These are phyloP conservation scores for Lasiurus borealis DNA, from an alignment of 2,113 vertebrate genomes.

Conservation along the genomic window DNA sequence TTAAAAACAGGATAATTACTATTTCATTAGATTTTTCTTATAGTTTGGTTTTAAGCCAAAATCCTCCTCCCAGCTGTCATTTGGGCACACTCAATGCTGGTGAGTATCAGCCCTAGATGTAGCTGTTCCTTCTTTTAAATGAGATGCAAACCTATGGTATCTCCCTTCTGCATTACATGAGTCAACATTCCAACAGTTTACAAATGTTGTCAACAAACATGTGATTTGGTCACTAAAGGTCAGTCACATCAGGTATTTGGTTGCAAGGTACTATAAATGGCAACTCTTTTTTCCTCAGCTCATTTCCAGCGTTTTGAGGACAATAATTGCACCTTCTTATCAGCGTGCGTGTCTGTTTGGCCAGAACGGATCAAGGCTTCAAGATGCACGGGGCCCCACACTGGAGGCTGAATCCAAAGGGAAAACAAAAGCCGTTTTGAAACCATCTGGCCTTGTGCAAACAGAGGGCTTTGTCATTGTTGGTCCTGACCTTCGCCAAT, in stretches of 20 bases:
- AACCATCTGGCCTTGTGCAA: background rate
- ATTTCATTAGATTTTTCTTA: background rate
- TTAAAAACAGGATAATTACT: background rate
- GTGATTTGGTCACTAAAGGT: background rate
- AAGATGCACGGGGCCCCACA: background rate
- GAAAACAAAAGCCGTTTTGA: background rate
- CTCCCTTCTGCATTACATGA: rapidly evolving
- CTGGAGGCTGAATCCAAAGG: background rate
- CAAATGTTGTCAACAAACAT: background rate
- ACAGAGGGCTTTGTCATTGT: background rate
- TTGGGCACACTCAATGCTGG: rapidly evolving
- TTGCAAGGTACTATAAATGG: background rate
- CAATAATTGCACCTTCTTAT: background rate
- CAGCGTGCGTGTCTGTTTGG: background rate
- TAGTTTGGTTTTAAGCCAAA: background rate
- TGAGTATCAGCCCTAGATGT: background rate
- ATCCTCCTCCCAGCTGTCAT: background rate
- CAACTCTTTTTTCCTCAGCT: background rate
- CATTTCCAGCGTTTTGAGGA: background rate
- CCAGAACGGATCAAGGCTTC: rapidly evolving
- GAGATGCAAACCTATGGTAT: background rate
- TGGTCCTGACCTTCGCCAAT: background rate
- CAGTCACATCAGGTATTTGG: background rate
- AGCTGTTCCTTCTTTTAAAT: background rate
- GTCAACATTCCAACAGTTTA: background rate